phyloP scores from a whole-genome alignment of 1,140 invertebrate genomes.

The Caenorhabditis inopinata region DNA sequence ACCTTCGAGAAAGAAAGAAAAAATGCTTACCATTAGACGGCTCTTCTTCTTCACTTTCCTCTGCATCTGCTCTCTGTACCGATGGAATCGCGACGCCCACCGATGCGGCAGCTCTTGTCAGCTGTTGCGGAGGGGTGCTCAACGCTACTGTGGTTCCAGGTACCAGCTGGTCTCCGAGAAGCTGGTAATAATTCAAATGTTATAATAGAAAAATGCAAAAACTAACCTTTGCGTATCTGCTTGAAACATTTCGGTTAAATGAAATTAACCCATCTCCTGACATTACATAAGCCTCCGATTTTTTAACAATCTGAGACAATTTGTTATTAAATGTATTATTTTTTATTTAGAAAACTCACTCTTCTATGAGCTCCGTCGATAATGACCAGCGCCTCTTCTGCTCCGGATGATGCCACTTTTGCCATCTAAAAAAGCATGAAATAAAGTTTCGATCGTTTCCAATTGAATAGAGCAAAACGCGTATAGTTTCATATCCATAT shows the following conservation, averaged over 20 bases:
- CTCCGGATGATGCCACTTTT: not conserved
- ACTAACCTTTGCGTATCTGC: conserved; percentile 12
- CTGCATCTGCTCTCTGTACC: not conserved
- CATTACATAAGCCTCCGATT: not conserved
- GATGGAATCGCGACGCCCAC: not conserved
- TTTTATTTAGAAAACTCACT: not conserved
- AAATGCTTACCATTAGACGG: not conserved
- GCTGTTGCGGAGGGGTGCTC: not conserved
- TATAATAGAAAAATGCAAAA: too few relatives aligned
- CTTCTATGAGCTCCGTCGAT: not conserved
- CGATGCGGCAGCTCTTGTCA: not conserved
- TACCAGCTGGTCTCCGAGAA: not conserved
- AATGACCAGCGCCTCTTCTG: not conserved
- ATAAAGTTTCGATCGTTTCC: too few relatives aligned
- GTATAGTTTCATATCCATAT: too few relatives aligned
- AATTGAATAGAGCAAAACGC: not conserved
- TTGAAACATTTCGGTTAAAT: not conserved
- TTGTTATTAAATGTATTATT: not conserved
- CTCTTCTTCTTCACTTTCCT: not conserved
- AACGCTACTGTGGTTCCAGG: not conserved
- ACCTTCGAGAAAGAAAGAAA: not conserved
- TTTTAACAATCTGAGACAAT: not conserved
- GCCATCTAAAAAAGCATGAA: not conserved
- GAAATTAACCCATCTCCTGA: not conserved
- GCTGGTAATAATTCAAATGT: too few relatives aligned